Evolutionary conservation across 2,888 invertebrate species (phyloP), one percentile per base, ranked within the genome.

Genomic region (Tridacna gigas): DNA sequence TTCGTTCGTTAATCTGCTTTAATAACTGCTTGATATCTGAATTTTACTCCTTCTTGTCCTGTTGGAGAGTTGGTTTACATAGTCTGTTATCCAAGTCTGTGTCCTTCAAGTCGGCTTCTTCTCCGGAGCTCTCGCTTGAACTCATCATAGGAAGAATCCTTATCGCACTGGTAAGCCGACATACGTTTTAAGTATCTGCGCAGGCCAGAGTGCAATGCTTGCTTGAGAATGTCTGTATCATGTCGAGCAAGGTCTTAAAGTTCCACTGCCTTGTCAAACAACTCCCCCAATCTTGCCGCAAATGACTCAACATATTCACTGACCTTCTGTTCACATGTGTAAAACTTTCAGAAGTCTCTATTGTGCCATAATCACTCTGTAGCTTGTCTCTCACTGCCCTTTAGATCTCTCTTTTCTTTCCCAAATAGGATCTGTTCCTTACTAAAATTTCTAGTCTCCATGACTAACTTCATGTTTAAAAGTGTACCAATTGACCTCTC

Each of bases 401-500:
- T 73, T 15, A 15, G 15, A 22, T 47, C 13, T 73, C 51, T 73
- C 73, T 51, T 12, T n/a, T n/a, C n/a, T n/a, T 48, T 48, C 7
- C 73, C 51, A 47, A 73, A n/a, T n/a, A 73, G 73, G 11, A 73
- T 73, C 22, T 73, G 48, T n/a, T 73, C 51, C 22, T 73, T n/a
- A 12, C 18, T 48, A 48, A 48, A 73, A 12, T 9, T 51, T n/a
- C 48, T 73, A 11, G 18, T 13, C 9, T 15, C 25, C 25, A 48
- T n/a, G 7, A 73, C 15, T 51, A 18, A 73, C 51, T 48, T 73
- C 73, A 48, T 28, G 48, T 48, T 73, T 73, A 73, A 73, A 73
- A n/a, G 48, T 73, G 12, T 11, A 9, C 73, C 73, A 73, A 48
- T 11, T 48, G 15, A 48, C 51, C n/a, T 73, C 73, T 48, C 73